Evolutionary conservation across 2,888 invertebrate genomes (phyloP).

Genomic region (Drosophila glabriapex): DNA sequence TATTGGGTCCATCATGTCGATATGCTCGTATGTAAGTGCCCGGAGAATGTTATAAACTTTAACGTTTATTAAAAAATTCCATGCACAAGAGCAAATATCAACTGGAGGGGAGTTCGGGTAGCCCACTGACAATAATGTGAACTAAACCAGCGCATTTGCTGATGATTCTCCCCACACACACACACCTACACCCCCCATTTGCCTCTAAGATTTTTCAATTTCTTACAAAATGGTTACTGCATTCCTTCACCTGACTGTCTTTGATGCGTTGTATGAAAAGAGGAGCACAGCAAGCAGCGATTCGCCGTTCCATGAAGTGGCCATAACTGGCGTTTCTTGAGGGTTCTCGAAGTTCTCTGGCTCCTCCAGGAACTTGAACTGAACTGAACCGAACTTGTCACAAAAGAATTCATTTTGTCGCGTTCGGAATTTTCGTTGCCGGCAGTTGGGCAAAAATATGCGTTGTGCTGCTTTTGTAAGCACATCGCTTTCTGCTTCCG

Average conservation of each 20-base stretch:
- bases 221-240: conserved; percentile 75
- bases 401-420: conserved; percentile 81
- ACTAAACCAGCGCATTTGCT: conserved; percentile 74
- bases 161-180: conserved; percentile 57
- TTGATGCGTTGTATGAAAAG: conserved; percentile 61
- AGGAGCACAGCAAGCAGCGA: conserved; percentile 17
- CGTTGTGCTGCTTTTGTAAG: conserved; percentile 57
- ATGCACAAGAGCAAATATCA: conserved; percentile 60
- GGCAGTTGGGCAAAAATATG: conserved; percentile 56
- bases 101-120: neutral
- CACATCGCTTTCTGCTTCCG: conserved; percentile 36
- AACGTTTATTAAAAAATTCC: conserved; percentile 80
- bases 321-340: conserved; percentile 34
- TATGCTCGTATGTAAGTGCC: conserved; percentile 53
- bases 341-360: conserved; percentile 22
- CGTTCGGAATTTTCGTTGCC: conserved; percentile 65
- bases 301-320: conserved; percentile 57
- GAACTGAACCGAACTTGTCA: conserved; percentile 75
- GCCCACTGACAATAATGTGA: conserved; percentile 73
- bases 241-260: conserved; percentile 80
- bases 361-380: conserved; percentile 23
- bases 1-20: conserved; percentile 47
- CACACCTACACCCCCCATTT: neutral
- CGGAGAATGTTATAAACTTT: conserved; percentile 79
- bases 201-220: conserved; percentile 73